Percentiles rank a stretch among this genome's conserved stretches.
These are phyloP conservation scores for Panorpa germanica DNA, from an alignment of 2,888 invertebrate genomes.

Conservation along the genomic window DNA sequence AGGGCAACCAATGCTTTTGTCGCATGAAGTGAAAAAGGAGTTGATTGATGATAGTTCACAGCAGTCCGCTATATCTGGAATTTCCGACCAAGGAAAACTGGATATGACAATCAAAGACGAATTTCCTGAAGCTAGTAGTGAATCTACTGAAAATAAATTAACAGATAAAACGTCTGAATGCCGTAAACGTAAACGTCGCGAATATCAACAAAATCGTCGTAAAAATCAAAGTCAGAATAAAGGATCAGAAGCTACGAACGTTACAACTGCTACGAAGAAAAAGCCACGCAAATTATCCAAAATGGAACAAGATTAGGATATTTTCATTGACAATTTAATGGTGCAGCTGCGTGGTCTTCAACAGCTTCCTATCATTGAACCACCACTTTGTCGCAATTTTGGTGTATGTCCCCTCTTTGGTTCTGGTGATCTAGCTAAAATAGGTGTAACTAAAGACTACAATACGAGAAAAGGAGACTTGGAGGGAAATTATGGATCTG, in stretches of 20 bases:
- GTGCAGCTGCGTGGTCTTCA: constrained; percentile 66
- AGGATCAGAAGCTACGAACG: constrained; percentile 32
- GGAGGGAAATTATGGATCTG: constrained; percentile 48
- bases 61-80: constrained; percentile 35
- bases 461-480: constrained; percentile 52
- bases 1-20: constrained; percentile 33
- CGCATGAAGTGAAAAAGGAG: constrained; percentile 51
- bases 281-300: constrained; percentile 67
- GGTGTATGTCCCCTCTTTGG: constrained; percentile 69
- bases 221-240: constrained; percentile 49
- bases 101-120: constrained; percentile 29
- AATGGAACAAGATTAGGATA: constrained; percentile 79
- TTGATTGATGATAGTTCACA: constrained; percentile 48
- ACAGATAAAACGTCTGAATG: constrained; percentile 33
- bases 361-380: constrained; percentile 75
- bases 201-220: constrained; percentile 67
- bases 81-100: constrained; percentile 37
- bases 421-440: constrained; percentile 53
- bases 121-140: constrained; percentile 21
- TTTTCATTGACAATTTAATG: constrained; percentile 74
- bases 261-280: constrained; percentile 33
- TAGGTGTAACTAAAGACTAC: constrained; percentile 42
- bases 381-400: constrained; percentile 64
- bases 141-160: constrained; percentile 22
- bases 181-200: constrained; percentile 52